Percentiles rank a stretch among this genome's conserved stretches.
These are phyloP conservation scores for Synanthedon myopaeformis DNA, from an alignment of 2,888 invertebrate genomes.

Conservation along the genomic window DNA sequence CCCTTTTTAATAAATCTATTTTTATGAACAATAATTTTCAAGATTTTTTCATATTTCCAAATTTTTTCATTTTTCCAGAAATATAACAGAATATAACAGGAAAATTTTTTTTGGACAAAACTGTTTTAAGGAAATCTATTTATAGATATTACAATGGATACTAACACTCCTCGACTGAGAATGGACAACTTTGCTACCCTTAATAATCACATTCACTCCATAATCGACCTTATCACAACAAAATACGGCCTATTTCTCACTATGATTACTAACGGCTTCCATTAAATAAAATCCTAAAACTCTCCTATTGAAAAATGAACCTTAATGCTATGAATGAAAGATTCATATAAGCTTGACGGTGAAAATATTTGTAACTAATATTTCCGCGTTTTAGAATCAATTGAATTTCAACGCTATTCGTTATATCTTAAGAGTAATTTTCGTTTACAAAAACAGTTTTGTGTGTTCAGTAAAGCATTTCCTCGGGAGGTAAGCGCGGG, in stretches of 20 bases:
- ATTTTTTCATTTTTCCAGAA: no score
- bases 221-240: conserved; percentile 14
- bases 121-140: conserved; percentile 10
- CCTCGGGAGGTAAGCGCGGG: neutral
- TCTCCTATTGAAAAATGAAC: neutral
- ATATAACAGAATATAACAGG: no score
- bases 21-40: no score
- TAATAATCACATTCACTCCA: conserved; percentile 25
- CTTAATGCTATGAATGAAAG: neutral
- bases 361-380: neutral
- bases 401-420: neutral
- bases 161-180: conserved; percentile 33
- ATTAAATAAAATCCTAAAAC: conserved; percentile 19
- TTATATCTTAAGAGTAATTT: neutral
- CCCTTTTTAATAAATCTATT: no score
- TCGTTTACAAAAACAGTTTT: neutral
- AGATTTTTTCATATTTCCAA: no score
- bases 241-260: conserved; percentile 11
- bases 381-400: neutral
- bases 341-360: neutral
- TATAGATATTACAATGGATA: conserved; percentile 34
- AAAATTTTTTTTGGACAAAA: no score
- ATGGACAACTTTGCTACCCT: conserved; percentile 34
- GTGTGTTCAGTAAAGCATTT: neutral
- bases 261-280: conserved; percentile 19